Percentiles rank a stretch among this genome's conserved stretches.
Evolutionary conservation across 2,888 invertebrate genomes (phyloP).

Genomic region (Platycheirus rosarum): DNA sequence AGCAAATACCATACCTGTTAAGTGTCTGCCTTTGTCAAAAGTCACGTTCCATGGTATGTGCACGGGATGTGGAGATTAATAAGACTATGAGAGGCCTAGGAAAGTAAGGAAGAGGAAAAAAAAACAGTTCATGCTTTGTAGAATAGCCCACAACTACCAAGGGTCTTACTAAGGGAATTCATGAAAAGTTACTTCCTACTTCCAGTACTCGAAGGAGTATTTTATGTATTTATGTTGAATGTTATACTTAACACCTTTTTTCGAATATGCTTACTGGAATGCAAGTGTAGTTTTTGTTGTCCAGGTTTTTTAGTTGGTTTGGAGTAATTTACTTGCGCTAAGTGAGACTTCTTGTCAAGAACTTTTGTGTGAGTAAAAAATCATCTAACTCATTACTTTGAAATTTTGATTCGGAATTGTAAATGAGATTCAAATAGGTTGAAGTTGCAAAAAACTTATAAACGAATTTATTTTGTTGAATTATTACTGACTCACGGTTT

Average conservation of each 20-base stretch:
- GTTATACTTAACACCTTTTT: constrained; percentile 31
- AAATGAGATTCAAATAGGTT: too few relatives aligned
- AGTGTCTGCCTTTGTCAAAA: constrained; percentile 66
- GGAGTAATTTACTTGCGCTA: too few relatives aligned
- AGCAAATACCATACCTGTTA: constrained; percentile 56
- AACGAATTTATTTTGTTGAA: too few relatives aligned
- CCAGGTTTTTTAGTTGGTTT: too few relatives aligned
- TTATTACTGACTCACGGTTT: too few relatives aligned
- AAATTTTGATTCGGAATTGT: too few relatives aligned
- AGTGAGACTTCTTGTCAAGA: too few relatives aligned
- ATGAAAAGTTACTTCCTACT: constrained; percentile 32
- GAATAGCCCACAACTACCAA: constrained; percentile 11
- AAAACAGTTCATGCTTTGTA: constrained; percentile 6
- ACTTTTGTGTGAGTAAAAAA: too few relatives aligned
- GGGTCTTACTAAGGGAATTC: constrained; percentile 29
- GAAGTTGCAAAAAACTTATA: too few relatives aligned
- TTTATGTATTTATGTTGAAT: constrained; percentile 19
- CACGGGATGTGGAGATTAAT: constrained; percentile 27
- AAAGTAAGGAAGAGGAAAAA: neutral
- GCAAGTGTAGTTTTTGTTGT: too few relatives aligned
- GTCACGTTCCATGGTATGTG: constrained; percentile 54
- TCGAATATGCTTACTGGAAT: neutral
- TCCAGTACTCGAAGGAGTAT: neutral
- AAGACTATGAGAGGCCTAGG: neutral
- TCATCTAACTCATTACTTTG: too few relatives aligned